These are phyloP conservation scores for Platygyra sinensis DNA, from an alignment of 64 coral and sea anemone genomes.

Conservation along the genomic window DNA sequence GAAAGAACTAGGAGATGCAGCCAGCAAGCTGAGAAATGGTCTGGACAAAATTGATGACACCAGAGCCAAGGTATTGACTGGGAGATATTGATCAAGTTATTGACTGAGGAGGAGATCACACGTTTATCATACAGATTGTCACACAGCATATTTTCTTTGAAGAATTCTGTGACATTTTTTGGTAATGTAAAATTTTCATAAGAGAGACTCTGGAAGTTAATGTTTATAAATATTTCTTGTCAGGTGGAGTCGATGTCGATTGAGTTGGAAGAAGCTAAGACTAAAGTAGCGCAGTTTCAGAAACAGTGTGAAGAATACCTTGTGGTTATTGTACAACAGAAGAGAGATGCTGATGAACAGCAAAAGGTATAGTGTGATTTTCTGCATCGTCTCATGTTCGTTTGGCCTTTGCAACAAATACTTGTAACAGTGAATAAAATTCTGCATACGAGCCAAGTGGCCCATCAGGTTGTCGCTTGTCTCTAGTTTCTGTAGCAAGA, in stretches of 20 bases:
- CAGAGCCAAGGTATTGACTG: conserved; percentile 76
- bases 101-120: too few species aligned
- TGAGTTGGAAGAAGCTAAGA: conserved; percentile 95
- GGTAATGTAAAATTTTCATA: too few species aligned
- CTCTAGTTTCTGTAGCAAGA: too few species aligned
- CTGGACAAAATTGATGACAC: conserved; percentile 99
- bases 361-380: conserved; percentile 72
- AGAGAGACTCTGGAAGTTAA: background rate
- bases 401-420: too few species aligned
- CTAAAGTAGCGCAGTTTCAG: conserved; percentile 96
- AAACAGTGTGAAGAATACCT: conserved; percentile 98
- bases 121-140: too few species aligned
- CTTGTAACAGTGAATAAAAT: too few species aligned
- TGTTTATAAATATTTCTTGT: conserved; percentile 4
- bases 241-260: conserved; percentile 99
- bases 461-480: too few species aligned
- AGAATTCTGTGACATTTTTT: too few species aligned
- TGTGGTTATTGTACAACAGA: conserved; percentile 97
- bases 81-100: too few species aligned
- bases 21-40: conserved; percentile 93
- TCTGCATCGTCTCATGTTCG: background rate
- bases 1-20: conserved; percentile 95
- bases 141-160: too few species aligned
- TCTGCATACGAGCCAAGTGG: too few species aligned
- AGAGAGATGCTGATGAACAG: conserved; percentile 97